Evolutionary conservation across 2,888 invertebrate genomes (phyloP).

Genomic region (Eupithecia abbreviata): DNA sequence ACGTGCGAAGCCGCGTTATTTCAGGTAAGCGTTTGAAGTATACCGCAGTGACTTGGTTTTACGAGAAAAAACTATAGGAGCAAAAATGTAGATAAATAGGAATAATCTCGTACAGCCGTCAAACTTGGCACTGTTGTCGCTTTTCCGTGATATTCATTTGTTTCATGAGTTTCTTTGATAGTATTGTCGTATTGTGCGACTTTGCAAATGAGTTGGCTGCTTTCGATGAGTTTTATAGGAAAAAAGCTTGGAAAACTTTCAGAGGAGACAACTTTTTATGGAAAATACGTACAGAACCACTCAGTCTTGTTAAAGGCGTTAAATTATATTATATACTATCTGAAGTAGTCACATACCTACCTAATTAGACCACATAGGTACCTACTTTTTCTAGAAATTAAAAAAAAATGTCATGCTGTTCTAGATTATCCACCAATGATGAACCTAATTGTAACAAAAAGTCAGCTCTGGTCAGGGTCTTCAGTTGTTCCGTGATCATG

Average conservation of each 20-base stretch:
- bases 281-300: not conserved
- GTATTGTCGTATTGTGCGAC: slow-evolving; percentile 4
- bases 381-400: too few species aligned
- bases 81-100: not conserved
- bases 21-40: too few species aligned
- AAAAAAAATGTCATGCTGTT: too few species aligned
- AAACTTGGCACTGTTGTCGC: slow-evolving; percentile 4
- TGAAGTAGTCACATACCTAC: too few species aligned
- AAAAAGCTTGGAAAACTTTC: not conserved
- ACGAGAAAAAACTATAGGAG: not conserved
- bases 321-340: too few species aligned
- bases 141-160: slow-evolving; percentile 12
- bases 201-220: slow-evolving; percentile 12
- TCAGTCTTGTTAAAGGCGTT: too few species aligned
- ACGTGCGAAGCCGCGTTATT: not conserved
- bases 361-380: too few species aligned
- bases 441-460: not conserved
- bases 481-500: too few species aligned
- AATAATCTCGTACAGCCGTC: not conserved
- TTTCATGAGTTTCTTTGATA: slow-evolving; percentile 11
- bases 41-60: not conserved
- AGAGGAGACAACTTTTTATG: not conserved
- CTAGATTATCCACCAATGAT: not conserved
- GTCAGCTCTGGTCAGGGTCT: too few species aligned
- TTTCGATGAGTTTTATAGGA: slow-evolving; percentile 10